Evolutionary conservation across 2,888 invertebrate genomes (phyloP).

Genomic region (Ernsta delagoae): DNA sequence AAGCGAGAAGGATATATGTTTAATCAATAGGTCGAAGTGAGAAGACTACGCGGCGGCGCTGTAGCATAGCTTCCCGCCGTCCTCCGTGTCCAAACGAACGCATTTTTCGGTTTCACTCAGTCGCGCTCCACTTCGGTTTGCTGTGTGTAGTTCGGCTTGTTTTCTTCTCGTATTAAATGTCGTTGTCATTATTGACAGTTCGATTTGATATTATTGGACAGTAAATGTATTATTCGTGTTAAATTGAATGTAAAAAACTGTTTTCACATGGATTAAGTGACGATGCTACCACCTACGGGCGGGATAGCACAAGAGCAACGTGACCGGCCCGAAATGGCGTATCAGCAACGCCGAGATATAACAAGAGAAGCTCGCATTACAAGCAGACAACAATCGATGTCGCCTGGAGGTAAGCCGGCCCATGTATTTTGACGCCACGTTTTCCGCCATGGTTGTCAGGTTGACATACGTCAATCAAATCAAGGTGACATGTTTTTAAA

Average conservation of each 20-base stretch:
- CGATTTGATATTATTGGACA: slow-evolving; percentile 27
- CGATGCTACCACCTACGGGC: slow-evolving; percentile 82
- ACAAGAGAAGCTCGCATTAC: slow-evolving; percentile 75
- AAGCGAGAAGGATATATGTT: slow-evolving; percentile 55
- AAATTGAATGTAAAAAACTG: slow-evolving; percentile 53
- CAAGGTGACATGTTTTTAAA: slow-evolving; percentile 83
- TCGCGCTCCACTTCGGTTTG: slow-evolving; percentile 74
- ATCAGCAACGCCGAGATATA: slow-evolving; percentile 77
- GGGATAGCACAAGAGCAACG: slow-evolving; percentile 77
- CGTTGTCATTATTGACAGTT: slow-evolving; percentile 44
- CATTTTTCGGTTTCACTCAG: slow-evolving; percentile 57
- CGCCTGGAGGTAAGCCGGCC: slow-evolving; percentile 63
- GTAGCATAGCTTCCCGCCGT: slow-evolving; percentile 77
- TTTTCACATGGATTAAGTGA: slow-evolving; percentile 77
- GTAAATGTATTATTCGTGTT: slow-evolving; percentile 46
- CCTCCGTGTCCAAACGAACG: slow-evolving; percentile 49
- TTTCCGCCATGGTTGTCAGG: slow-evolving; percentile 83
- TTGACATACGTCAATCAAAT: slow-evolving; percentile 72
- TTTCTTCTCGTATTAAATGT: slow-evolving; percentile 59
- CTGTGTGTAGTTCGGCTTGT: slow-evolving; percentile 58
- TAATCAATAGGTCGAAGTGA: slow-evolving; percentile 49
- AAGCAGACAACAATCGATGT: slow-evolving; percentile 75
- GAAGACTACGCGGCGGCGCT: slow-evolving; percentile 75
- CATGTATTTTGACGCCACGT: slow-evolving; percentile 79
- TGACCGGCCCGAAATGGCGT: slow-evolving; percentile 81